Base-by-base conservation (phyloP, 2,888 invertebrate genomes). In the Lycophotia porphyrea region DNA sequence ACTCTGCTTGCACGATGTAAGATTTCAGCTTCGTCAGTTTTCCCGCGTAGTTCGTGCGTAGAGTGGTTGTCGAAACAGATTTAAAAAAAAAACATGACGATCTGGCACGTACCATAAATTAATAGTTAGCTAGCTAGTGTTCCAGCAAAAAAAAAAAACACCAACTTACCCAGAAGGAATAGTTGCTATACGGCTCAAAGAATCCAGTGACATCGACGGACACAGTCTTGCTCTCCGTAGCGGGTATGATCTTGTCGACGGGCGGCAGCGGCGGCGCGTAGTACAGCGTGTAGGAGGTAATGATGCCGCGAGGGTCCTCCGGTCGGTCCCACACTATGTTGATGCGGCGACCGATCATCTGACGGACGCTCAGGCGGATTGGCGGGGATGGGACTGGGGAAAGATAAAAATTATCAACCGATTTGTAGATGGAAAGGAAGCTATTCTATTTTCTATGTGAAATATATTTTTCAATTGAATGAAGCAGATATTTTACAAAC, bases 281-380 rank as follows among this genome's bases (percentile, higher is more conserved):
- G 89, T 97, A 97, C 69, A 96, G 76, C 0, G 98, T 97, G 92
- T 98, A 98, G 63, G 95, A 94, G 0, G 91, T 94, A 2, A 98
- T 96, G 0, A 94, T 87, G 0, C 98, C 98, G 79, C 97, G 97
- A 0, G 98, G 97, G 47, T 94, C 89, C 5, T 92, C 90, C 0
- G 98, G 98, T 18, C 97, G 94, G 81, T 97, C 97, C 98, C 98
- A 98, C 0, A 96, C 93, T 0, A 98, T 95, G 82, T 97, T 95
- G 27, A 98, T 97, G n/a, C 97, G 92, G 7, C 93, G 93, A 0
- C 97, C 97, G 85, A 97, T 97, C 81, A 96, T 94, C 90, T 98
- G 98, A 0, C 94, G 95, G 0, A 97, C 97, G 0, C 97, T 97
- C 0, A 98, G 93, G 71, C 97, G 97, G 78, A 96, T 94, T 0